Conservation (phyloP, 2,113 vertebrate species). For the Hippopotamus amphibius region DNA sequence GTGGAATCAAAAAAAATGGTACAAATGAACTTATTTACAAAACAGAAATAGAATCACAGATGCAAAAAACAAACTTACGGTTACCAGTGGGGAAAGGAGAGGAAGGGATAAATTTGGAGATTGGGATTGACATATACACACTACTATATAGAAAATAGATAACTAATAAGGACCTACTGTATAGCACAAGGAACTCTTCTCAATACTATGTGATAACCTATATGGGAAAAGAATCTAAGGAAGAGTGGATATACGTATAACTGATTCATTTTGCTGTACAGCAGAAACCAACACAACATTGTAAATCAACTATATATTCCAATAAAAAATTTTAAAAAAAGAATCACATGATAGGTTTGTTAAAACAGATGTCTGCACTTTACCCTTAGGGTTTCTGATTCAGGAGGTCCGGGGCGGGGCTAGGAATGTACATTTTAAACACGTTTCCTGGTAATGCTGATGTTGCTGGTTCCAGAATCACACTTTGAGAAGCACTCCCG, state of each 20-base stretch:
- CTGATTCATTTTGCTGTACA: neutral
- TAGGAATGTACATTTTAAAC: neutral
- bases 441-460: neutral
- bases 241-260: neutral
- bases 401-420: neutral
- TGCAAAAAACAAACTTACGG: neutral
- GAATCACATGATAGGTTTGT: neutral
- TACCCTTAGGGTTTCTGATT: neutral
- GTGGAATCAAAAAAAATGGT: neutral
- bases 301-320: neutral
- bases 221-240: neutral
- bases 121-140: too few species aligned
- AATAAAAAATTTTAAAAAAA: neutral
- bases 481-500: neutral
- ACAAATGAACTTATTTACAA: neutral
- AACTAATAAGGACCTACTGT: too few species aligned
- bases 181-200: neutral
- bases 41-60: neutral
- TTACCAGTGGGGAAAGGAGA: neutral
- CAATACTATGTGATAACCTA: neutral
- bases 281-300: neutral
- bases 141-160: too few species aligned
- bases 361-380: neutral
- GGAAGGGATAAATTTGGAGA: too few species aligned
- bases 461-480: neutral